Evolutionary conservation across 2,888 invertebrate species (phyloP).

Genomic region (Protodeltote pygarga): DNA sequence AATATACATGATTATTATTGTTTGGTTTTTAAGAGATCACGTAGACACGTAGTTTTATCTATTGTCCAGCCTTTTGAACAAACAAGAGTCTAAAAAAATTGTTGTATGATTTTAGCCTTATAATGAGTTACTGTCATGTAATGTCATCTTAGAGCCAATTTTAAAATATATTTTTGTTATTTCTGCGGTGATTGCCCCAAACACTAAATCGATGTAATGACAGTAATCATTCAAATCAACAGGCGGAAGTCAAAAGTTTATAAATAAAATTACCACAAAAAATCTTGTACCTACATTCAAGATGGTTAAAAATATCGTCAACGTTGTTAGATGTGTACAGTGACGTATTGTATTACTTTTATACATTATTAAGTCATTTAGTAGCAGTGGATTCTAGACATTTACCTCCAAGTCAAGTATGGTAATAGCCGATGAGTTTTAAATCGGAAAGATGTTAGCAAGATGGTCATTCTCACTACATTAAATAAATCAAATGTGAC

Average conservation of each 20-base stretch:
- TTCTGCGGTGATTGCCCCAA: slow-evolving; percentile 4
- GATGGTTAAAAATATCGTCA: slow-evolving; percentile 11
- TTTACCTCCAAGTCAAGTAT: slow-evolving; percentile 22
- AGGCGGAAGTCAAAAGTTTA: slow-evolving; percentile 20
- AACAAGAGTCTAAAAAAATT: too few relatives aligned
- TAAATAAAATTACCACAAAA: slow-evolving; percentile 27
- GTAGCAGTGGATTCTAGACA: slow-evolving; percentile 23
- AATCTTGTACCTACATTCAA: background rate
- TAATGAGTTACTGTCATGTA: background rate
- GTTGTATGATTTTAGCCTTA: background rate
- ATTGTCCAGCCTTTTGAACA: too few relatives aligned
- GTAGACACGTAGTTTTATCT: too few relatives aligned
- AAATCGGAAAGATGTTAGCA: background rate
- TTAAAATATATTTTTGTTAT: slow-evolving; percentile 4
- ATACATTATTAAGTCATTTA: slow-evolving; percentile 33
- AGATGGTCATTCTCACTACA: background rate
- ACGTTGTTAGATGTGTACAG: slow-evolving; percentile 3
- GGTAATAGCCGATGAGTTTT: slow-evolving; percentile 14
- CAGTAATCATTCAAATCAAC: slow-evolving; percentile 3
- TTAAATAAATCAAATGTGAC: too few relatives aligned
- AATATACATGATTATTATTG: too few relatives aligned
- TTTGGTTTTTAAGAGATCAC: too few relatives aligned
- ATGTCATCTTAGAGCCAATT: slow-evolving; percentile 6
- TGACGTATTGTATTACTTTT: slow-evolving; percentile 14
- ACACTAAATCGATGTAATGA: slow-evolving; percentile 3